These are phyloP conservation scores for Apotomis capreana DNA, from an alignment of 2,888 invertebrate genomes.

Conservation along the genomic window DNA sequence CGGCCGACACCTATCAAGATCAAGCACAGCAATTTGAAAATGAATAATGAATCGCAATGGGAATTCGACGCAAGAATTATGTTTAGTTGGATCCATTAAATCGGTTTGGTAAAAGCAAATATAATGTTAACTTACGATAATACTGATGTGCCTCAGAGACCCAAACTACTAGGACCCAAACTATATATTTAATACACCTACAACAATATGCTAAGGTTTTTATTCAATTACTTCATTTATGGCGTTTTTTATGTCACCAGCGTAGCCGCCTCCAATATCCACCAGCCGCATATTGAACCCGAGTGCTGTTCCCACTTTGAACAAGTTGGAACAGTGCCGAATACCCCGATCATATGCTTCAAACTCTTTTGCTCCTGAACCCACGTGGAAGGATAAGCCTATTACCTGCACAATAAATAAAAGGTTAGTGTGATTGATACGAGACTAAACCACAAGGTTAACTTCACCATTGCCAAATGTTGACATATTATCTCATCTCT, in stretches of 20 bases:
- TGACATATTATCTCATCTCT: no score
- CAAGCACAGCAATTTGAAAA: background rate
- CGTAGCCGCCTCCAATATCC: slow-evolving; percentile 97
- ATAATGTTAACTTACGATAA: no score
- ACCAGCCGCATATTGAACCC: slow-evolving; percentile 91
- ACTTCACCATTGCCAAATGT: no score
- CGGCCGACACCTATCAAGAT: slow-evolving; percentile 85
- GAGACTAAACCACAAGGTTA: no score
- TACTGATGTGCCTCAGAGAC: no score
- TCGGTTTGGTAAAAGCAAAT: no score
- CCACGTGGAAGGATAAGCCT: slow-evolving; percentile 96
- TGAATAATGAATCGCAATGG: background rate
- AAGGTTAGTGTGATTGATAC: no score
- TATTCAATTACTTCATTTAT: slow-evolving; percentile 84
- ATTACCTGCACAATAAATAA: slow-evolving; percentile 74
- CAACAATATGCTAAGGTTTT: no score
- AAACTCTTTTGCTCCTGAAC: slow-evolving; percentile 94
- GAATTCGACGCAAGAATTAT: no score
- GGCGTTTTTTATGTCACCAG: slow-evolving; percentile 87
- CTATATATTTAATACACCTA: no score
- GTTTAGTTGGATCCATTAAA: no score
- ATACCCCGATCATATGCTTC: slow-evolving; percentile 92
- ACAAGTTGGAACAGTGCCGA: slow-evolving; percentile 86
- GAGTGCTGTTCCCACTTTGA: slow-evolving; percentile 87
- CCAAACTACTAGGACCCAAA: no score